Evolutionary conservation across 2,888 invertebrate species (phyloP).

Genomic region (Tolmerus cingulatus): DNA sequence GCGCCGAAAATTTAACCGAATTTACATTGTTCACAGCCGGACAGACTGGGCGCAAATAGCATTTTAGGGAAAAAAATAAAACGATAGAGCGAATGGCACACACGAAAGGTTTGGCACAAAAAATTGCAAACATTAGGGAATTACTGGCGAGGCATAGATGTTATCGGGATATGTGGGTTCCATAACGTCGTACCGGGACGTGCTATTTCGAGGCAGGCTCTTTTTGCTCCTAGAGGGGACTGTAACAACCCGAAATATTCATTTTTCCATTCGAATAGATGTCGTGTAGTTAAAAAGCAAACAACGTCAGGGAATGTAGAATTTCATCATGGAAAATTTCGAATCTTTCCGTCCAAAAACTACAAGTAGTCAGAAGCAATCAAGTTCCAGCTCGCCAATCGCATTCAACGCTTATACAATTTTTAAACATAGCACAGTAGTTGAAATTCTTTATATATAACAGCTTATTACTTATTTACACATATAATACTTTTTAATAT

Average conservation of each 20-base stretch:
- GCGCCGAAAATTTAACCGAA: conserved; percentile 2
- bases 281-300: background rate
- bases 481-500: too few species aligned
- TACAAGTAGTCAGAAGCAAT: too few species aligned
- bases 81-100: background rate
- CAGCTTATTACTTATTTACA: too few species aligned
- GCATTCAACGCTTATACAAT: too few species aligned
- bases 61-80: background rate
- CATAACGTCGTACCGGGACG: background rate
- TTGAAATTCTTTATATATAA: too few species aligned
- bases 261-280: background rate
- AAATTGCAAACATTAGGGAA: conserved; percentile 10
- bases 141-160: background rate
- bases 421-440: too few species aligned
- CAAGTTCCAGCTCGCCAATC: too few species aligned
- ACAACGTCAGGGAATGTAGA: background rate
- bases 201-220: background rate
- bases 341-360: background rate
- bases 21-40: background rate
- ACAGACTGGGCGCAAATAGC: background rate
- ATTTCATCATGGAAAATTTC: background rate
- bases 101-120: background rate
- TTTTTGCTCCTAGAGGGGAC: background rate
- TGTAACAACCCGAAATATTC: background rate
- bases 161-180: background rate